phyloP scores from a whole-genome alignment of 2,888 invertebrate species.

The Cephalotes varians region DNA sequence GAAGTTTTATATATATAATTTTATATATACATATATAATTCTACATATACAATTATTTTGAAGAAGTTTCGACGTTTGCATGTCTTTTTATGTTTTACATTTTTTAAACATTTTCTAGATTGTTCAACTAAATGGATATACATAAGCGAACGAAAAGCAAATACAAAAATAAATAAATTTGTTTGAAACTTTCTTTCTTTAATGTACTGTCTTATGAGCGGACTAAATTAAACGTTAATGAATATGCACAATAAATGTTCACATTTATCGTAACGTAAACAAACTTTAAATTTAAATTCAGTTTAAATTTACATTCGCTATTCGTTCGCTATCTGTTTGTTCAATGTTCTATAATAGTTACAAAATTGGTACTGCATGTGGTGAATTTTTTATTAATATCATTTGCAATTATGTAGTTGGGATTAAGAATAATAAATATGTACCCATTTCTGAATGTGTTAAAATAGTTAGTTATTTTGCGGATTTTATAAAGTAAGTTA shows the following conservation, averaged over 20 bases:
- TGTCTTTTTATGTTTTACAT: slow-evolving; percentile 33
- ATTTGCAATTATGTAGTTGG: neutral
- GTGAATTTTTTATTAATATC: neutral
- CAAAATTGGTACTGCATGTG: slow-evolving; percentile 32
- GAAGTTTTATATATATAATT: neutral
- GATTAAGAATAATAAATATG: slow-evolving; percentile 7
- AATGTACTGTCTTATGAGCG: neutral
- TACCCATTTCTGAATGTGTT: neutral
- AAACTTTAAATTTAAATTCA: neutral
- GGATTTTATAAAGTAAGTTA: neutral
- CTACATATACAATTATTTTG: neutral
- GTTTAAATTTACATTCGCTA: neutral
- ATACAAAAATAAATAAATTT: slow-evolving; percentile 7
- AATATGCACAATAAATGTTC: neutral
- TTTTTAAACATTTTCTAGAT: neutral
- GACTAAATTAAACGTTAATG: neutral
- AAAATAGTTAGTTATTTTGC: neutral
- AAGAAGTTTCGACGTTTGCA: slow-evolving; percentile 32
- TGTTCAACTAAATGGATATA: neutral
- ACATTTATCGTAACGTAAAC: neutral
- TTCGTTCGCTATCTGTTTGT: neutral
- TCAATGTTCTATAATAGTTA: neutral
- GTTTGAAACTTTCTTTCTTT: neutral
- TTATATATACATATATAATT: neutral
- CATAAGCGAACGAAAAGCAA: neutral